Base-by-base conservation (phyloP, 2,113 vertebrate genomes). In the Thymallus thymallus region DNA sequence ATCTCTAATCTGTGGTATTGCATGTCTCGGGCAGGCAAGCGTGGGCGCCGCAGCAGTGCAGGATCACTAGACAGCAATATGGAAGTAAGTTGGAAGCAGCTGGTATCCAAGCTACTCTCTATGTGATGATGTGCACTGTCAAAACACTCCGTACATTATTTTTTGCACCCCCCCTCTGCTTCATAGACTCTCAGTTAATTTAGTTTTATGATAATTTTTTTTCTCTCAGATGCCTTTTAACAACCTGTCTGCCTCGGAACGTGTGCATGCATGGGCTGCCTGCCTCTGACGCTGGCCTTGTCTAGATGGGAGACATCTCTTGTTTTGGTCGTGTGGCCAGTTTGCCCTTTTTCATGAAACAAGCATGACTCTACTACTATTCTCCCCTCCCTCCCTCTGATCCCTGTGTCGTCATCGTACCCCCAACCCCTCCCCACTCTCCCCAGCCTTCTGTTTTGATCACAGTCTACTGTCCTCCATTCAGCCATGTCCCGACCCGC, bases 41-140 rank as follows among this genome's bases (percentile, higher is more conserved):
- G 97, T 90, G 97, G 97, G 92, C 95, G 97, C 80, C 96, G 97
- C 94, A 97, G 96, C 97, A 99, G 97, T 96, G 97, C 97, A 95
- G 97, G 97, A 99, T 99, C 97, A 93, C 96, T 99, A 98, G 97
- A 98, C 95, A 99, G 97, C 97, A 98, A 96, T 98, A 95, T 99
- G 95, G 97, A 99, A 97, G 97, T 98, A 98, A 98, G 97, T 98
- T 96, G 95, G 95, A 96, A 95, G 95, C 88, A 89, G 93, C 93
- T 91, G 93, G 90, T 92, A 91, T 94, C 92, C 93, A 86, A 91
- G 94, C 96, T 92, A 93, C 94, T 95, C 94, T 94, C 94, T 94
- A 92, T 95, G 92, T 95, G 91, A 95, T 96, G 93, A 95, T 95
- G 93, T 94, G 92, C 96, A 94, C 95, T 95, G 86, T 92, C 92